These are phyloP conservation scores for Drosophila subpulchrella DNA, from an alignment of 1,140 invertebrate species.

Conservation along the genomic window DNA sequence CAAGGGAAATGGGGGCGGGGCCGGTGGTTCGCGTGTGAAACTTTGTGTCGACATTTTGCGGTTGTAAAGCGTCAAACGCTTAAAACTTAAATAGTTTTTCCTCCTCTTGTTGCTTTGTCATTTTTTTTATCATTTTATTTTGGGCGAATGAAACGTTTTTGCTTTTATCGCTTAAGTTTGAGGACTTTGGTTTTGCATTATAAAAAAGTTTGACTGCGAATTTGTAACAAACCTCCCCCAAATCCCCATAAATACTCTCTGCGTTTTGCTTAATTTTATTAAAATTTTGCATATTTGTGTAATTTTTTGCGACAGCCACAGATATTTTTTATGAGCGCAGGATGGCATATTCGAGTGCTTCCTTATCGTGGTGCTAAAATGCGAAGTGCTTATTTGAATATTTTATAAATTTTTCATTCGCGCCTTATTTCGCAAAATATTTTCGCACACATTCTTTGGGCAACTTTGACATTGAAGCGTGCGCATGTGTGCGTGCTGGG, in stretches of 20 bases:
- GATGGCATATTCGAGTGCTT: constrained; percentile 27
- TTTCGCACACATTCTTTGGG: constrained; percentile 72
- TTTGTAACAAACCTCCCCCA: not conserved
- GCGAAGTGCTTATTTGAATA: constrained; percentile 79
- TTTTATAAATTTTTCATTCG: constrained; percentile 83
- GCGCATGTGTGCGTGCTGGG: constrained; percentile 29
- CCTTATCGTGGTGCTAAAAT: constrained; percentile 55
- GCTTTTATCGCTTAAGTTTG: constrained; percentile 64
- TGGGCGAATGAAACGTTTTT: constrained; percentile 46
- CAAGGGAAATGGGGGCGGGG: not conserved
- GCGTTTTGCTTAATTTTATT: constrained; percentile 56
- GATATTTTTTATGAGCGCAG: constrained; percentile 40
- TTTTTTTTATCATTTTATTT: constrained; percentile 48
- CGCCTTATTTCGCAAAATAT: constrained; percentile 79
- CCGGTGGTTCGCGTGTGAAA: constrained; percentile 51
- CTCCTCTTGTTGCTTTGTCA: constrained; percentile 21
- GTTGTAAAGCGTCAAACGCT: constrained; percentile 81
- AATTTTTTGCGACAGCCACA: constrained; percentile 44
- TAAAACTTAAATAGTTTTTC: constrained; percentile 78
- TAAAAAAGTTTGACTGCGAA: constrained; percentile 27
- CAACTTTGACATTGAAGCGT: constrained; percentile 71
- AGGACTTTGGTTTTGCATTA: constrained; percentile 44
- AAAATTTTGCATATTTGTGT: constrained; percentile 54
- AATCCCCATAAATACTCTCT: constrained; percentile 10
- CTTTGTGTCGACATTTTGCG: constrained; percentile 78